These are phyloP conservation scores for Dexiosoma caninum DNA, from an alignment of 2,888 invertebrate genomes.

Conservation along the genomic window DNA sequence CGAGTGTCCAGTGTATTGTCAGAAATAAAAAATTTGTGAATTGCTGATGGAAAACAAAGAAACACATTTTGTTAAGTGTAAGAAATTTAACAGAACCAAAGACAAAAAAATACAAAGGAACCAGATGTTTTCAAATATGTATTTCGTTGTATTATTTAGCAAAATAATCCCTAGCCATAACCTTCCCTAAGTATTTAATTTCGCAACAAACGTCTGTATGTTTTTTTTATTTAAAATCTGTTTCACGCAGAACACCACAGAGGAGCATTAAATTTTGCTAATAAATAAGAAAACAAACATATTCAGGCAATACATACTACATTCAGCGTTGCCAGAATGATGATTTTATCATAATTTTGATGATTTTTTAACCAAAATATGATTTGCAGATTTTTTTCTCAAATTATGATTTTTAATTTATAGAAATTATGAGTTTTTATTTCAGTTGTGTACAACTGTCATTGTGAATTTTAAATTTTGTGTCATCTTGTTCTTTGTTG, in stretches of 20 bases:
- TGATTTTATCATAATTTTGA: no score
- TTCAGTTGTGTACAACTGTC: no score
- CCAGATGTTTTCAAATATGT: conserved; percentile 20
- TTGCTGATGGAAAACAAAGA: neutral
- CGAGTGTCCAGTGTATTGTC: neutral
- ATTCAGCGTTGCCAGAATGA: no score
- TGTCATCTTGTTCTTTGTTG: no score
- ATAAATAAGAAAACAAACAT: conserved; percentile 11
- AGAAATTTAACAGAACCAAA: neutral
- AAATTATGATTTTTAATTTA: no score
- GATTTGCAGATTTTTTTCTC: no score
- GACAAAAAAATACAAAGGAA: neutral
- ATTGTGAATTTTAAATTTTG: no score
- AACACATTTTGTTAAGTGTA: neutral
- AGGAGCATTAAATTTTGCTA: neutral
- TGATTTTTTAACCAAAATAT: no score
- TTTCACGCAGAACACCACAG: neutral
- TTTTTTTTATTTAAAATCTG: conserved; percentile 25
- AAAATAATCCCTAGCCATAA: conserved; percentile 30
- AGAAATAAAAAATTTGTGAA: conserved; percentile 7
- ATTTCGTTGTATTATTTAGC: conserved; percentile 1
- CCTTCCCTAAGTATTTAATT: conserved; percentile 38
- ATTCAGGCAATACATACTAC: neutral
- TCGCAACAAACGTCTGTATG: neutral
- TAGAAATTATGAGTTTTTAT: no score